Evolutionary conservation across 2,113 vertebrate species (phyloP), one percentile per base, ranked within the genome.

Genomic region (Typhlomys cinereus): DNA sequence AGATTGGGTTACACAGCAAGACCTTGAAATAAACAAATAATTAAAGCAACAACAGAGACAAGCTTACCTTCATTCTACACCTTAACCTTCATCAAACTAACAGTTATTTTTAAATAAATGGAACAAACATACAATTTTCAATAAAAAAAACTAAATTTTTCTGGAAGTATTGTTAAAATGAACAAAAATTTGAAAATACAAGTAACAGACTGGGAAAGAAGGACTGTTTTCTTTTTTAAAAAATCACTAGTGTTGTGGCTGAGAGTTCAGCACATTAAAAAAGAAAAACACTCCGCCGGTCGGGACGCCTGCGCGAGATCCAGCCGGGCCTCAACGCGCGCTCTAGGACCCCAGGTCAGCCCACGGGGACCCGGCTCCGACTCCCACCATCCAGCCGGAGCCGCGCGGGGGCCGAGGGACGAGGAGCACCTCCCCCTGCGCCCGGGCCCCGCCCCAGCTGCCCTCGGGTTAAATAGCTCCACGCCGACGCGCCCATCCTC

Each of bases 111-210:
- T 85, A 70, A 34, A 14, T 27, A 46, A 73, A 89, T 62, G 21
- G 20, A 80, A 85, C 15, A 78, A 86, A 46, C 21, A 11, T 76
- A 87, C 10, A 39, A 61, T 87, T 91, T 94, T 70, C 36, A 57
- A 46, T 36, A 66, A 69, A 91, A 50, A 67, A 88, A 91, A 88
- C 46, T 83, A 50, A 17, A 44, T 88, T 64, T 94, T 95, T 95
- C 50, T 93, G 29, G 39, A 93, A 94, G 70, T 67, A 29, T 17
- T 91, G 74, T 62, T 81, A 39, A 85, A 61, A 80, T 74, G 61
- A 87, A 93, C 67, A 94, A 85, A 89, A 94, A 91, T 4, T 31
- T 11, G 15, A 79, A 50, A 15, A 23, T 20, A 69, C 1, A 78
- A 88, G 64, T 18, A 64, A 34, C 82, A 90, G 74, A 61, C 14